These are phyloP conservation scores for Drosophila pseudotalamancana DNA, from an alignment of 2,888 invertebrate genomes.

Conservation along the genomic window DNA sequence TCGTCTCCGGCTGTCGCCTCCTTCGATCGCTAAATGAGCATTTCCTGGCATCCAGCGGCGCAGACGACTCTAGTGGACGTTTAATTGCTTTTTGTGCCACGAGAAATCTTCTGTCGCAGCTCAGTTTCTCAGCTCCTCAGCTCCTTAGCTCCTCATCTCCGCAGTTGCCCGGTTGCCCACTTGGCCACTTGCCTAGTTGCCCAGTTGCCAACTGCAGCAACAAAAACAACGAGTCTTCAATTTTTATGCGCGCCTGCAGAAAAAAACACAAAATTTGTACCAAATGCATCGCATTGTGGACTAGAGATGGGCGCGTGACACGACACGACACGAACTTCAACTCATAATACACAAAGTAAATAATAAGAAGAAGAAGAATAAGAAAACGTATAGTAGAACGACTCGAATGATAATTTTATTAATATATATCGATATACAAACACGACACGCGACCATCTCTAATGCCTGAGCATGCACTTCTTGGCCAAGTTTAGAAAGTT, in stretches of 20 bases:
- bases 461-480: conserved; percentile 22
- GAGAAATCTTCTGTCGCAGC: conserved; percentile 64
- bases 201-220: conserved; percentile 23
- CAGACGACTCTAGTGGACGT: conserved; percentile 80
- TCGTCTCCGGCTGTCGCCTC: conserved; percentile 21
- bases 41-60: conserved; percentile 85
- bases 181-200: conserved; percentile 32
- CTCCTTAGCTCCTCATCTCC: conserved; percentile 17
- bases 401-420: no score
- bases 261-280: conserved; percentile 39
- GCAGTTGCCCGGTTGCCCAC: no score
- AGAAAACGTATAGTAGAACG: no score
- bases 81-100: conserved; percentile 83
- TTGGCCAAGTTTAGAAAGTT: conserved; percentile 62
- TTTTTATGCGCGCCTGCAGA: conserved; percentile 55
- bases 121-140: conserved; percentile 20
- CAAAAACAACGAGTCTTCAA: conserved; percentile 37
- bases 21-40: conserved; percentile 82
- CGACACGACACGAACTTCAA: neutral
- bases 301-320: conserved; percentile 15
- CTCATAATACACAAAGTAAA: no score
- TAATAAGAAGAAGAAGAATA: no score
- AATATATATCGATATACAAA: no score
- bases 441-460: neutral
- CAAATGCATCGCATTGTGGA: conserved; percentile 31